A percentile compares a stretch with the other conserved stretches of the same genome.
phyloP scores from a whole-genome alignment of 37 sponge, comb jelly and placozoan species.

The Oopsacas minuta region DNA sequence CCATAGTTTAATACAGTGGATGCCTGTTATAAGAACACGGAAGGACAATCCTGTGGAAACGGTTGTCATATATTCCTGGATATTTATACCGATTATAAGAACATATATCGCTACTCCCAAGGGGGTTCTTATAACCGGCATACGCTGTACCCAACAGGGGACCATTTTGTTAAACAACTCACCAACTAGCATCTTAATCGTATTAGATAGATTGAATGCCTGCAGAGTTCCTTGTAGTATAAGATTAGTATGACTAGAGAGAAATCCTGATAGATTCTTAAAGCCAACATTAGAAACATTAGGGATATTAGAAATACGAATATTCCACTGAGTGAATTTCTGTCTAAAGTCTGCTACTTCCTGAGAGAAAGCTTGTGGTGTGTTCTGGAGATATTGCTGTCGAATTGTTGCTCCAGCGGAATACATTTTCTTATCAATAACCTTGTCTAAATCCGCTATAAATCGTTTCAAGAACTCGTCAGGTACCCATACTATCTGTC shows the following conservation, averaged over 20 bases:
- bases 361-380: conserved; percentile 44
- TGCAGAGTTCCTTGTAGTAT: not conserved
- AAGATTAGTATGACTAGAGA: not conserved
- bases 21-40: no score
- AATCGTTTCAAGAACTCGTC: conserved; percentile 38
- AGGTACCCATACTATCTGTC: conserved; percentile 67
- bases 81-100: no score
- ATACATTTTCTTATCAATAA: conserved; percentile 71
- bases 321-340: conserved; percentile 13
- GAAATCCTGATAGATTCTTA: not conserved
- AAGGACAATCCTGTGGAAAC: no score
- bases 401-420: conserved; percentile 18
- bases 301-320: not conserved
- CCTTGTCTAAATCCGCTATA: conserved; percentile 40
- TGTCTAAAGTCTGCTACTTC: conserved; percentile 20
- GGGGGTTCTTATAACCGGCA: no score
- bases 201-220: not conserved
- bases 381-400: conserved; percentile 34
- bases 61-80: no score
- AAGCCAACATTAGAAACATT: not conserved
- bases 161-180: not conserved
- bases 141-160: not conserved
- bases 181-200: not conserved
- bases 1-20: no score
- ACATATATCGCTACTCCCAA: no score